These are phyloP conservation scores for Sturnira hondurensis DNA, from an alignment of 2,113 vertebrate species.

Conservation along the genomic window DNA sequence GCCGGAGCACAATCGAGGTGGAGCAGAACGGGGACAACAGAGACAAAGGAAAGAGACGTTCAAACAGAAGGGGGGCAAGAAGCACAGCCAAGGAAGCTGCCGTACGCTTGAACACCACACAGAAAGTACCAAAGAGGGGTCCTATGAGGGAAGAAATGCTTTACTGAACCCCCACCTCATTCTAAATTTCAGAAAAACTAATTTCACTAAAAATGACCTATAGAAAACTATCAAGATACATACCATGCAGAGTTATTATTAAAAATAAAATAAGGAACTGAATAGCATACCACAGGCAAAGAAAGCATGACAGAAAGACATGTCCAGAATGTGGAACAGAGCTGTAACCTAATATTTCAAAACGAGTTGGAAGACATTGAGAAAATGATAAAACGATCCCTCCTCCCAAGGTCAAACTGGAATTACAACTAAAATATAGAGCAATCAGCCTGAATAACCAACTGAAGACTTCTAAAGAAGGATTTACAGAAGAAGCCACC, in stretches of 20 bases:
- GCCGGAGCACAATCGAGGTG: not conserved
- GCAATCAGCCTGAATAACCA: not conserved
- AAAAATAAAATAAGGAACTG: not conserved
- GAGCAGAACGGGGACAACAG: not conserved
- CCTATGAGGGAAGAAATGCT: not conserved
- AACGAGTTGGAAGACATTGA: not conserved
- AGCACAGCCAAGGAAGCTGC: not conserved
- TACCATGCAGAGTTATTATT: not conserved
- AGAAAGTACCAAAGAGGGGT: not conserved
- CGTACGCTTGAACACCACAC: not conserved
- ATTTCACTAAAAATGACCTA: conserved; percentile 4
- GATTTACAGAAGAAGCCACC: not conserved
- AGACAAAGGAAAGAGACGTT: not conserved
- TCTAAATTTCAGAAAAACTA: not conserved
- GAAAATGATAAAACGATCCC: not conserved
- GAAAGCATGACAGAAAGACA: not conserved
- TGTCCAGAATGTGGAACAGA: not conserved
- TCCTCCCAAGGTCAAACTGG: not conserved
- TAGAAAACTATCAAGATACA: not conserved
- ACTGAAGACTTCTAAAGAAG: not conserved
- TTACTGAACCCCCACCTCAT: not conserved
- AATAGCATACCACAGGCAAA: not conserved
- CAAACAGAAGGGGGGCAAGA: not conserved
- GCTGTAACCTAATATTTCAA: not conserved
- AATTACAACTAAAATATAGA: not conserved